Base-by-base conservation (phyloP, 2,888 invertebrate species). In the Temnothorax rugatulus region DNA sequence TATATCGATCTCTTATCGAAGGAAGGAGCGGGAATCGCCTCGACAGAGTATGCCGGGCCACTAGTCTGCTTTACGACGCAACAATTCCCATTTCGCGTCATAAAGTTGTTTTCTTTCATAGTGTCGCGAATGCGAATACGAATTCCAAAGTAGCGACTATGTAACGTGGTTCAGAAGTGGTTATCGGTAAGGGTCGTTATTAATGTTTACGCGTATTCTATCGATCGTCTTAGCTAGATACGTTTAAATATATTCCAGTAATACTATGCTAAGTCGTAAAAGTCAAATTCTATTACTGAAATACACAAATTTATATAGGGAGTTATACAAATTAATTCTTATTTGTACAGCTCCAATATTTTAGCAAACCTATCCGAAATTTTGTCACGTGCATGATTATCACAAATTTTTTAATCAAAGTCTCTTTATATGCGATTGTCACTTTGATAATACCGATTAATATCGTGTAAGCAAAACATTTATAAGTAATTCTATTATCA, bases 81-180 rank as follows among this genome's bases (percentile, higher is more conserved):
- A 86, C 90, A 89, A 91, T 91, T 91, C 90, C 87, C 88, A 91
- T 91, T 92, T 86, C 87, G 86, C 83, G 68, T 86, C 90, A 90
- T 92, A 91, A 92, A 91, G 89, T 91, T 92, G 91, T 90, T 92
- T 91, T 90, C 87, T 84, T 84, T 84, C 82, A 13, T 25, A 21
- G n/a, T n/a, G 18, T 25, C 38, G 41, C 18, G 38, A 34, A 34
- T n/a, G 57, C 15, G 44, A 69, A 21, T 44, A 7, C 41, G 41
- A 41, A 41, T 25, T 71, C 3, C 18, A 47, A 34, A 71, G 47
- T 79, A 41, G 13, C 25, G 25, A 44, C 21, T 50, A 29, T 9
- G 25, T 29, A 59, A 44, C 18, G 15, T 38, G 9, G 4, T 54
- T 52, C 7, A 15, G 15, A 68, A 57, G 38, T 21, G 25, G 47